Percentiles rank a stretch among this genome's conserved stretches.
Evolutionary conservation across 53 echinoderm and acorn worm genomes (phyloP).

Genomic region (Paracentrotus lividus): DNA sequence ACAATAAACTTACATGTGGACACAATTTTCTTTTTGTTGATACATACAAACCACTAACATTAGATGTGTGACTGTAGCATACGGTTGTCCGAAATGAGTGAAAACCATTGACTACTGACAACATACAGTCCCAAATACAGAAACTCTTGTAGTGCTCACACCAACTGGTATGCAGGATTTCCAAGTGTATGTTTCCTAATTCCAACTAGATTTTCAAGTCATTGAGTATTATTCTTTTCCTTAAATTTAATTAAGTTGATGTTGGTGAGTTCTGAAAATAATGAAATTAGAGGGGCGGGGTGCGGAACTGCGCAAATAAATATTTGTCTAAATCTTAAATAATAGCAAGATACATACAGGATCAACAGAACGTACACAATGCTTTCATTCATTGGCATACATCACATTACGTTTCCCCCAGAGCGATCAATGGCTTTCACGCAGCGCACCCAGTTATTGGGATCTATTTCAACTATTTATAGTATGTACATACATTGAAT

Average conservation of each 20-base stretch:
- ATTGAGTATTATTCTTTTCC: not conserved
- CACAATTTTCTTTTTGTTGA: not conserved
- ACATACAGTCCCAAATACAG: not conserved
- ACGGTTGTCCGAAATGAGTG: not conserved
- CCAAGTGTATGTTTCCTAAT: too few species aligned
- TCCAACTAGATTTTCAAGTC: too few species aligned
- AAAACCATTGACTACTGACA: not conserved
- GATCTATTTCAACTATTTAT: slow-evolving; percentile 43
- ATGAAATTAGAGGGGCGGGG: not conserved
- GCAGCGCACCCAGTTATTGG: not conserved
- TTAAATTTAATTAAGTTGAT: not conserved
- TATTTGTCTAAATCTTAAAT: not conserved
- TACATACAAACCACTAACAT: not conserved
- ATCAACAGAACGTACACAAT: not conserved
- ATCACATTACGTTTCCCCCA: not conserved
- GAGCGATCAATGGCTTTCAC: not conserved
- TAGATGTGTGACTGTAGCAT: not conserved
- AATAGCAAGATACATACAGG: not conserved
- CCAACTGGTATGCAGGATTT: slow-evolving; percentile 1
- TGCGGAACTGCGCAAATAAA: not conserved
- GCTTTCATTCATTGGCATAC: not conserved
- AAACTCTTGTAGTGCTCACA: slow-evolving; percentile 9
- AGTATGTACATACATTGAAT: slow-evolving; percentile 39
- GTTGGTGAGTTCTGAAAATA: not conserved
- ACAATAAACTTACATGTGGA: not conserved